Percentiles rank a stretch among this genome's conserved stretches.
Evolutionary conservation across 1,140 invertebrate species (phyloP).

Genomic region (Hyles euphorbiae): DNA sequence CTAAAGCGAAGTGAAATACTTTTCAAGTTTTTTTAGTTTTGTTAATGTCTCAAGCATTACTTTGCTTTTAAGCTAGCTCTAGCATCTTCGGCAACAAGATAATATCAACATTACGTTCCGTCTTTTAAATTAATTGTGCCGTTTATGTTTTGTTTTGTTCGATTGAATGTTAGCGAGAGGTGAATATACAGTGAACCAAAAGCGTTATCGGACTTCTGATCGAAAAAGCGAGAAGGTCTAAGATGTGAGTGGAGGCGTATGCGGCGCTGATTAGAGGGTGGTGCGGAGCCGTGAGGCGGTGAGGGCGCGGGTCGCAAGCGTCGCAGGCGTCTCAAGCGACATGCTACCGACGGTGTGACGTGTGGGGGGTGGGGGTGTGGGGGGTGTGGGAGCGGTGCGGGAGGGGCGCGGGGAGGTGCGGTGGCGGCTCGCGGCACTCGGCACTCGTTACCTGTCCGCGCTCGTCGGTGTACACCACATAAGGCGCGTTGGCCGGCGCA

Average conservation of each 20-base stretch:
- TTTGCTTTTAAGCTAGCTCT: conserved; percentile 7
- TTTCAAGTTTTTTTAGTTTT: conserved; percentile 13
- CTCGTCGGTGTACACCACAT: conserved; percentile 96
- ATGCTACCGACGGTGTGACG: conserved; percentile 5
- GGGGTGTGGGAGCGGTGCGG: conserved; percentile 7
- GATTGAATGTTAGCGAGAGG: conserved; percentile 11
- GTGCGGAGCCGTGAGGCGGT: conserved; percentile 33
- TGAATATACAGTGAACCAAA: neutral
- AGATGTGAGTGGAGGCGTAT: conserved; percentile 35
- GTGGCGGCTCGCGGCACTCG: conserved; percentile 40
- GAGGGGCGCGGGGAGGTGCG: conserved; percentile 3
- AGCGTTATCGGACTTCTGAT: conserved; percentile 21
- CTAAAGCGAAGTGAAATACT: conserved; percentile 46
- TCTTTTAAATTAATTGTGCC: neutral
- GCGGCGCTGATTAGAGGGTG: conserved; percentile 51
- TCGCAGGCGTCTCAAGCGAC: conserved; percentile 10
- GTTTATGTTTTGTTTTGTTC: no score
- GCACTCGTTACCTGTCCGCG: conserved; percentile 90
- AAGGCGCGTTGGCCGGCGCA: conserved; percentile 89
- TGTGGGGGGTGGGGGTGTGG: conserved; percentile 3
- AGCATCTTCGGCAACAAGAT: neutral
- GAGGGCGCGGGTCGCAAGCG: conserved; percentile 4
- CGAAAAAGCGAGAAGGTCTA: conserved; percentile 21
- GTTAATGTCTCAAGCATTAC: conserved; percentile 1
- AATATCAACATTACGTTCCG: neutral